These are phyloP conservation scores for Odontothrips loti DNA, from an alignment of 2,888 invertebrate species.

Conservation along the genomic window DNA sequence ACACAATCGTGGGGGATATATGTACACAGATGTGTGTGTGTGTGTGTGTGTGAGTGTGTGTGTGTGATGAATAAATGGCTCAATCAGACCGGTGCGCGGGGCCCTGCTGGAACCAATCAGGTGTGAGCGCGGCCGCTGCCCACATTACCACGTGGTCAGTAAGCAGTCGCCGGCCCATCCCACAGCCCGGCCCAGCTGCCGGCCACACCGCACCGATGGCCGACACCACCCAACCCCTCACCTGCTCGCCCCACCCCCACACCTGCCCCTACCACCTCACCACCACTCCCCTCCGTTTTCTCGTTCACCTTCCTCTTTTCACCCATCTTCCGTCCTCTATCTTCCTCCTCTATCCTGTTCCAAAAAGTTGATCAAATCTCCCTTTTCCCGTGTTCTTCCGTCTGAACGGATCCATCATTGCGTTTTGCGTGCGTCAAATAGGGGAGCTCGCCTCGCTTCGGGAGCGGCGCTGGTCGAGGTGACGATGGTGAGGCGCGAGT, in stretches of 20 bases:
- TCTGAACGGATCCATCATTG: too few relatives aligned
- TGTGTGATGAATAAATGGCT: slow-evolving; percentile 20
- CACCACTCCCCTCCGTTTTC: not conserved
- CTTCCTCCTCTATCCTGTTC: not conserved
- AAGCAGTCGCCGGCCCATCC: not conserved
- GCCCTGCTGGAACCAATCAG: slow-evolving; percentile 13
- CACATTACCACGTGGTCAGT: not conserved
- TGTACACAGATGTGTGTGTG: not conserved
- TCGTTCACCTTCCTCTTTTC: not conserved
- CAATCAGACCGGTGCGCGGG: slow-evolving; percentile 15
- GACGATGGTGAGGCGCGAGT: too few relatives aligned
- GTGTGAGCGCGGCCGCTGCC: not conserved
- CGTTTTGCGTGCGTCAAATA: too few relatives aligned
- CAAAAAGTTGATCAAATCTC: too few relatives aligned
- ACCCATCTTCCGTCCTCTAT: not conserved
- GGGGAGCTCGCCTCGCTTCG: too few relatives aligned
- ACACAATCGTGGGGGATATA: too few relatives aligned
- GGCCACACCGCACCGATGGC: not conserved
- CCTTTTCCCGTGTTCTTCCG: not conserved
- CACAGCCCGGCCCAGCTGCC: not conserved
- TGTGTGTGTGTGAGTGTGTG: slow-evolving; percentile 4
- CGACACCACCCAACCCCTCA: not conserved
- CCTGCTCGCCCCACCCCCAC: not conserved
- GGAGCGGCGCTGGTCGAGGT: too few relatives aligned
- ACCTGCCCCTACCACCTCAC: not conserved